These are phyloP conservation scores for Pomatorhinus ruficollis DNA, from an alignment of 2,113 vertebrate genomes.

Conservation along the genomic window DNA sequence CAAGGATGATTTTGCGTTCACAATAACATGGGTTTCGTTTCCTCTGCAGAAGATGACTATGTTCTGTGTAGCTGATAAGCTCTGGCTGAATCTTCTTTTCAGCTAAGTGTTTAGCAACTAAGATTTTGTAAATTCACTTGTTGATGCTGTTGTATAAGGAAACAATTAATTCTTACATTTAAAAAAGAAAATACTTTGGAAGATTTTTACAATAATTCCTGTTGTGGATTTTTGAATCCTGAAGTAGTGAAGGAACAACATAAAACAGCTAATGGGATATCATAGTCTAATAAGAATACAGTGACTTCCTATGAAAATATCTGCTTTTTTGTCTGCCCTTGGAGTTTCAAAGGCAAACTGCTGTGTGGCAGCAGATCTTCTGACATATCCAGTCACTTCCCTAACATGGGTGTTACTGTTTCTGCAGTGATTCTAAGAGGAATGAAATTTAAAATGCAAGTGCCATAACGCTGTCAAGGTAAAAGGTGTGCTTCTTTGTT, in stretches of 20 bases:
- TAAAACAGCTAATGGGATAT: background rate
- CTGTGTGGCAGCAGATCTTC: slow-evolving; percentile 65
- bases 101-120: background rate
- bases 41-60: background rate
- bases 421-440: slow-evolving; percentile 67
- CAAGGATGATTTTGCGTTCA: background rate
- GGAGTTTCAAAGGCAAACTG: slow-evolving; percentile 55
- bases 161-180: background rate
- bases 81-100: background rate
- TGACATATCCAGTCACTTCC: background rate
- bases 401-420: slow-evolving; percentile 53
- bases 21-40: background rate
- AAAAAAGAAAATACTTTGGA: background rate
- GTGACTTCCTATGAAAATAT: background rate
- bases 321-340: background rate
- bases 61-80: background rate
- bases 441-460: slow-evolving; percentile 73
- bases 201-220: background rate
- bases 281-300: background rate
- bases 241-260: background rate
- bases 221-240: background rate
- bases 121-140: background rate
- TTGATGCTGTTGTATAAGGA: background rate
- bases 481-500: background rate
- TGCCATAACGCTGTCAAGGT: background rate